Percentiles rank a stretch among this genome's conserved stretches.
These are phyloP conservation scores for Semnopithecus entellus DNA, from an alignment of 2,113 vertebrate species.

Conservation along the genomic window DNA sequence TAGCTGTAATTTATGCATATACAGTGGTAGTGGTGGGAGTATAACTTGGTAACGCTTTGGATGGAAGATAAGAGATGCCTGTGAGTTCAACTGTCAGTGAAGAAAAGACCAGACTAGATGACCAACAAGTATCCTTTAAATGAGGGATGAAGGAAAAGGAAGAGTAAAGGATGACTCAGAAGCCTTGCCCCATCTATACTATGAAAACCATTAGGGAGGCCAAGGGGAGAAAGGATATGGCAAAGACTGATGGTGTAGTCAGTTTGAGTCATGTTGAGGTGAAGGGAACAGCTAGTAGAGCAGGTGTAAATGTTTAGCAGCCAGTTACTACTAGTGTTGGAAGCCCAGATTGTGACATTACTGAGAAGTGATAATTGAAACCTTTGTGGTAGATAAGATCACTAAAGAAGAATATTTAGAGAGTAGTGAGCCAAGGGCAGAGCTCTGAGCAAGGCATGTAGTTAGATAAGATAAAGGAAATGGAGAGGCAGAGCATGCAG, in stretches of 20 bases:
- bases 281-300: not conserved
- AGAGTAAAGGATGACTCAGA: not conserved
- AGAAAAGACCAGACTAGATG: not conserved
- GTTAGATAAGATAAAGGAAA: not conserved
- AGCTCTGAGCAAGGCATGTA: not conserved
- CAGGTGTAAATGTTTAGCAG: not conserved
- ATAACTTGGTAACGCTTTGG: not conserved
- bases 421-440: not conserved
- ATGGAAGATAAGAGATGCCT: not conserved
- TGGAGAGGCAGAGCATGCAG: too few species aligned
- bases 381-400: not conserved
- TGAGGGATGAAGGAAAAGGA: not conserved
- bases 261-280: not conserved
- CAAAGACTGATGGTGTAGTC: not conserved
- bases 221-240: not conserved
- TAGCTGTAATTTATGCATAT: not conserved
- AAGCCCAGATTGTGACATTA: not conserved
- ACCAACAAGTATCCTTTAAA: not conserved
- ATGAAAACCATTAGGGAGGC: not conserved
- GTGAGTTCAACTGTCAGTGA: not conserved
- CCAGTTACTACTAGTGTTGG: not conserved
- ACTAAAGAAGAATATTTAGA: not conserved
- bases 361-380: not conserved
- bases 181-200: not conserved
- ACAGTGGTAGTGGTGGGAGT: not conserved